A percentile compares a stretch with the other conserved stretches of the same genome.
Conservation (phyloP, 2,888 invertebrate species). For the Tortrix viridana region DNA sequence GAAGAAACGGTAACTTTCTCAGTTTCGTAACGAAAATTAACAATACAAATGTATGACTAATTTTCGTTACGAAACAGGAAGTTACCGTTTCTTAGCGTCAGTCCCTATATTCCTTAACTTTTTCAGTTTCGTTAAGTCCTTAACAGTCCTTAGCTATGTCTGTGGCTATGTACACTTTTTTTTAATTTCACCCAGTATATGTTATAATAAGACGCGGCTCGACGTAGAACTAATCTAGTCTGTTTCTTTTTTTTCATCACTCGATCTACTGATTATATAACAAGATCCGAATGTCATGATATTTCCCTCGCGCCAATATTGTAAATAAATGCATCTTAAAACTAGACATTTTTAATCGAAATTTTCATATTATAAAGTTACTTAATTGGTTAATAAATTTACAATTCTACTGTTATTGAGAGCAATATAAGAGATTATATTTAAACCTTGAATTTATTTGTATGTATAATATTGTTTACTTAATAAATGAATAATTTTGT, state of each 20-base stretch:
- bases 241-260: constrained; percentile 50
- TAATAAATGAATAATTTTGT: constrained; percentile 47
- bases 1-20: too few relatives aligned
- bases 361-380: constrained; percentile 21
- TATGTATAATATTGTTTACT: constrained; percentile 45
- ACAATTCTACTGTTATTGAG: constrained; percentile 43
- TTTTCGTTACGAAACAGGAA: too few relatives aligned
- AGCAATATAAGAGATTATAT: constrained; percentile 42
- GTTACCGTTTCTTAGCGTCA: too few relatives aligned
- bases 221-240: constrained; percentile 82
- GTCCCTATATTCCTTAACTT: too few relatives aligned
- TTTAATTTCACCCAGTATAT: not conserved
- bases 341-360: constrained; percentile 8
- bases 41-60: too few relatives aligned
- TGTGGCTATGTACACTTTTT: too few relatives aligned
- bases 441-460: constrained; percentile 41
- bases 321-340: constrained; percentile 32
- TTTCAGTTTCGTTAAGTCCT: too few relatives aligned
- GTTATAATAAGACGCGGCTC: constrained; percentile 51
- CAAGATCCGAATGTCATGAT: constrained; percentile 13
- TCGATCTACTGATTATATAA: constrained; percentile 14
- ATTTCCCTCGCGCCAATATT: constrained; percentile 27
- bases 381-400: constrained; percentile 39
- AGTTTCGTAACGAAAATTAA: too few relatives aligned
- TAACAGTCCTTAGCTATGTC: too few relatives aligned